Base-by-base conservation (phyloP, 2,888 invertebrate species). In the Megaustenia siamemsis region DNA sequence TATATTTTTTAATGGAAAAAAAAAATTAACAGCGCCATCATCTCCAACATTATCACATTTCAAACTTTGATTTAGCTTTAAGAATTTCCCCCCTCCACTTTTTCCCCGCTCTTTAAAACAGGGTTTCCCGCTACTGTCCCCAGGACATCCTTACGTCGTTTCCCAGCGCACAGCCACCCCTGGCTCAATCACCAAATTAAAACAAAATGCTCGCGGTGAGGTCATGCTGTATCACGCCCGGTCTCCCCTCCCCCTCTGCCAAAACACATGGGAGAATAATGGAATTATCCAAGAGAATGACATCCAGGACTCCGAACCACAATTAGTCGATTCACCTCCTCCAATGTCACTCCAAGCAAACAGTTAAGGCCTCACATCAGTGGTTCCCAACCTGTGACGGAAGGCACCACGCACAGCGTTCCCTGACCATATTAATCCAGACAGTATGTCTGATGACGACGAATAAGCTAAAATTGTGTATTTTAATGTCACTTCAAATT, bases 261-360 rank as follows among this genome's bases (percentile, higher is more conserved):
- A 77, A 60, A 32, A 77, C 77, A 77, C 77, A 56, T 38, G 77
- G 56, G 77, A 40, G 77, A 77, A 77, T 77, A 77, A 77, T 77
- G 38, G 60, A 78, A 78, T 78, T 78, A 63, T 78, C 63, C 66
- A 66, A 66, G 32, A 21, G 78, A 40, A 63, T 66, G 78, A 43
- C 78, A 66, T 78, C 66, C 32, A 32, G 45, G 21, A 66, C 78
- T 45, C 45, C 63, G 78, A 66, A 78, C 60, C 78, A 78, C 78
- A 78, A 78, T 78, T 78, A 78, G 78, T 78, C 78, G 78, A 78
- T 78, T 78, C 78, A 43, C 6, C 35, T 40, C 28, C 78, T 78
- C 60, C 18, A 66, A 78, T 78, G 78, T 78, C 63, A 78, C 63
- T 45, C 43, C 28, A 43, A 63, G 60, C 78, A 78, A 78, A 78